A percentile compares a stretch with the other conserved stretches of the same genome.
phyloP scores from a whole-genome alignment of 2,797 vertebrate species.

The Erethizon dorsatum region DNA sequence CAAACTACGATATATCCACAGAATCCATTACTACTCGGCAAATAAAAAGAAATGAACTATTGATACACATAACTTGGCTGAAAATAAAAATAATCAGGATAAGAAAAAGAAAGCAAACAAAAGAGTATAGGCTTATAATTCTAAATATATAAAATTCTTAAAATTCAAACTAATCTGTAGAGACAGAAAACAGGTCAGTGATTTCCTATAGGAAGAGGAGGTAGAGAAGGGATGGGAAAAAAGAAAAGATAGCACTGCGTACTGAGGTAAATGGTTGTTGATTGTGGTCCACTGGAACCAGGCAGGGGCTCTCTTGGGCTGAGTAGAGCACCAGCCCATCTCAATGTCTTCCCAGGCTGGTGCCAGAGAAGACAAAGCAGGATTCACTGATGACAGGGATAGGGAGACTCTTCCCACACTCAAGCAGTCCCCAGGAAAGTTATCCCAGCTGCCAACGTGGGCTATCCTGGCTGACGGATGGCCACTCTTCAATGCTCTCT shows the following conservation, averaged over 20 bases:
- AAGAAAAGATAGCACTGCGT: rapidly evolving
- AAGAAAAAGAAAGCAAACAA: not conserved
- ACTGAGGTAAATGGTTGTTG: not conserved
- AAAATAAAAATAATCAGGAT: not conserved
- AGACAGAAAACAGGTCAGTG: not conserved
- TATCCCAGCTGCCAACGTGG: not conserved
- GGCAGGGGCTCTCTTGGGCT: not conserved
- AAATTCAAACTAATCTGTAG: not conserved
- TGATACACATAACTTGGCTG: not conserved
- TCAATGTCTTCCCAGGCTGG: not conserved
- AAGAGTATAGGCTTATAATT: not conserved
- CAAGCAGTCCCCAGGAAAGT: not conserved
- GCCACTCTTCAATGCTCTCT: constrained; percentile 59
- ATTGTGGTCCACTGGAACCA: not conserved
- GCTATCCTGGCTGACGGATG: constrained; percentile 43
- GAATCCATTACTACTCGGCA: not conserved
- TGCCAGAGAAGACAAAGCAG: not conserved
- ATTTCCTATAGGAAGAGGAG: not conserved
- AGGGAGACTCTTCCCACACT: not conserved
- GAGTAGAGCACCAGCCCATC: not conserved
- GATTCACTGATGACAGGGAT: not conserved
- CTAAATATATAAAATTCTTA: not conserved
- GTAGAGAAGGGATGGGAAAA: not conserved
- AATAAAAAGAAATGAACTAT: constrained; percentile 27
- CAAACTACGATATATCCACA: not conserved